Base-by-base conservation (phyloP, 1,140 invertebrate species). In the Drosophila littoralis region DNA sequence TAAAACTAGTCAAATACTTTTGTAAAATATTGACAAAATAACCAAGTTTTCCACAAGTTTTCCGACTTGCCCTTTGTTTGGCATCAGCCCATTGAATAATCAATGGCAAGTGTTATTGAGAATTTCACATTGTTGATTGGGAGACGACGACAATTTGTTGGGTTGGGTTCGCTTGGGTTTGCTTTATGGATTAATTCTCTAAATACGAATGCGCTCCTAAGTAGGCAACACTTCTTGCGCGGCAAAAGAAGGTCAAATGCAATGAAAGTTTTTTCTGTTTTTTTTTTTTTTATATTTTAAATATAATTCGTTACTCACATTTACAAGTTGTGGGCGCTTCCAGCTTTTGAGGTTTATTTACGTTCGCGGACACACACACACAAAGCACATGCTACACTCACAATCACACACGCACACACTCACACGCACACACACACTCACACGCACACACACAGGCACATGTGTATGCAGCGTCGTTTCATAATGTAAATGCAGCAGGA, bases 321-420 rank as follows among this genome's bases (percentile, higher is more conserved):
- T 83, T 73, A 74, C 65, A 82, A 85, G 59, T 88, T 76, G 66
- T 75, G 57, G 73, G 59, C 77, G 75, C 63, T 28, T 69, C 58
- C 51, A 67, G 72, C 55, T 54, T 38, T 76, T 59, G 13, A 73
- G 83, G 82, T 85, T 88, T 85, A 85, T 85, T 85, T 85, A 85
- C 82, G 83, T 85, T 82, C 69, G 65, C 58, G 38, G 69, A 67
- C 66, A 52, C 67, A 68, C 55, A 61, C 35, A 52, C 77, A 50
- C 66, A 54, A 38, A 35, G 45, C 61, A 42, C 59, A 46, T 42
- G 36, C 54, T 55, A 42, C 55, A 55, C 42, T 40, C 13, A 33
- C 51, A 33, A 13, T 40, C 42, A 64, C 50, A 66, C 45, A 28
- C 22, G 0, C 64, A 75, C 77, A 70, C 68, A 69, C n/a, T n/a